Conservation (phyloP, 35 echinoderm and acorn worm species). For the Chiridota heheva region DNA sequence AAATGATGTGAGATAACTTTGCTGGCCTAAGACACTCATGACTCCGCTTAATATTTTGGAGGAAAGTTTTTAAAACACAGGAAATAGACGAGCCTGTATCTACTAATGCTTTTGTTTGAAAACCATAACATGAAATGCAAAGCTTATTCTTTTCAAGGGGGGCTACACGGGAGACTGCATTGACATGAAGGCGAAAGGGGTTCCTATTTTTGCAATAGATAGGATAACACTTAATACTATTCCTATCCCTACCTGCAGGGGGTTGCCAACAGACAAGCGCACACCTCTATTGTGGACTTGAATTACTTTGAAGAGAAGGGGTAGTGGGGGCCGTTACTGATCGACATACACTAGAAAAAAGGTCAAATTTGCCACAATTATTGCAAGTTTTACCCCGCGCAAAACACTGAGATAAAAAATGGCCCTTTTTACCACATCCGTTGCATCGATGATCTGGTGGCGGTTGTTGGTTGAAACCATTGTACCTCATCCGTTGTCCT, state of each 20-base stretch:
- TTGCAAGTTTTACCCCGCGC: neutral
- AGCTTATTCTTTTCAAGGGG: constrained; percentile 16
- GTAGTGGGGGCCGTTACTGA: too few species aligned
- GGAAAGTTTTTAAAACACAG: constrained; percentile 13
- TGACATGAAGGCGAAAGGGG: neutral
- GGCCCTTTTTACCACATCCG: constrained; percentile 18
- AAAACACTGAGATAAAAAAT: constrained; percentile 29
- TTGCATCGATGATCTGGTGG: neutral
- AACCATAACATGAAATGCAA: neutral
- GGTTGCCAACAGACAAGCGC: constrained; percentile 12
- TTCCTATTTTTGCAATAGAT: neutral
- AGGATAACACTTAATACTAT: constrained; percentile 10
- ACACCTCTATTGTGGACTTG: neutral
- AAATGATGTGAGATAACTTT: constrained; percentile 20
- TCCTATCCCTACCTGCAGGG: constrained; percentile 36
- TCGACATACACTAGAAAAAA: constrained; percentile 18
- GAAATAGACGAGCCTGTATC: constrained; percentile 35
- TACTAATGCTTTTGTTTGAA: constrained; percentile 12
- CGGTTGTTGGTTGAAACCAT: neutral
- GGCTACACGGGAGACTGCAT: constrained; percentile 10
- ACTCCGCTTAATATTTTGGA: neutral
- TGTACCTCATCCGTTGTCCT: neutral
- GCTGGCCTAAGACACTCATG: constrained; percentile 1
- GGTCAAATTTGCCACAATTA: constrained; percentile 19
- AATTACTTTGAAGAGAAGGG: neutral